These are phyloP conservation scores for Plusia festucae DNA, from an alignment of 2,888 invertebrate genomes.

Conservation along the genomic window DNA sequence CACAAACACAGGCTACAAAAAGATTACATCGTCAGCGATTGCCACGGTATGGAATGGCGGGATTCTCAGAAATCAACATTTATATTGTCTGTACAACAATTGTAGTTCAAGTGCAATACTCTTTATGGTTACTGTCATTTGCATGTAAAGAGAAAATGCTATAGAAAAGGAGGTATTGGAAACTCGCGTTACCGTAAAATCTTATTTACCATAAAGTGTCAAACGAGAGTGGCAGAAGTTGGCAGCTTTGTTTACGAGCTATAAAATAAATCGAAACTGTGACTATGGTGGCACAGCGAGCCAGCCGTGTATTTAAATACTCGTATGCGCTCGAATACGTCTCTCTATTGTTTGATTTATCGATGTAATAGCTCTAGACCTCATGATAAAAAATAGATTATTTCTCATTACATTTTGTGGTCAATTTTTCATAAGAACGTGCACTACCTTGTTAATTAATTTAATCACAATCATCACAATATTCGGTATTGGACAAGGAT, in stretches of 20 bases:
- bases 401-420: constrained; percentile 10
- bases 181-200: constrained; percentile 80
- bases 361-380: constrained; percentile 39
- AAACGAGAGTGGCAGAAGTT: constrained; percentile 81
- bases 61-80: constrained; percentile 65
- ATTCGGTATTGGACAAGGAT: no score
- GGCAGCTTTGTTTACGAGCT: constrained; percentile 84
- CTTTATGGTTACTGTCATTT: constrained; percentile 74
- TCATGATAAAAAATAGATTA: constrained; percentile 42
- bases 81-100: constrained; percentile 66
- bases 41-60: constrained; percentile 52
- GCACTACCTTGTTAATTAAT: no score
- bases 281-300: constrained; percentile 63
- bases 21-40: constrained; percentile 46
- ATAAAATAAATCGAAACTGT: constrained; percentile 86
- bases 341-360: constrained; percentile 43
- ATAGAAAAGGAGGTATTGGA: constrained; percentile 73
- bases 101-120: constrained; percentile 66
- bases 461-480: no score
- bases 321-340: constrained; percentile 33
- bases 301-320: constrained; percentile 45
- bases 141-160: constrained; percentile 77
- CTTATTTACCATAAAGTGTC: constrained; percentile 85
- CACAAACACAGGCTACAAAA: constrained; percentile 35
- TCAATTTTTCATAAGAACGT: no score